Evolutionary conservation across 1,140 invertebrate species (phyloP), one percentile per base, ranked within the genome.

Genomic region (Dufourea novaeangliae): DNA sequence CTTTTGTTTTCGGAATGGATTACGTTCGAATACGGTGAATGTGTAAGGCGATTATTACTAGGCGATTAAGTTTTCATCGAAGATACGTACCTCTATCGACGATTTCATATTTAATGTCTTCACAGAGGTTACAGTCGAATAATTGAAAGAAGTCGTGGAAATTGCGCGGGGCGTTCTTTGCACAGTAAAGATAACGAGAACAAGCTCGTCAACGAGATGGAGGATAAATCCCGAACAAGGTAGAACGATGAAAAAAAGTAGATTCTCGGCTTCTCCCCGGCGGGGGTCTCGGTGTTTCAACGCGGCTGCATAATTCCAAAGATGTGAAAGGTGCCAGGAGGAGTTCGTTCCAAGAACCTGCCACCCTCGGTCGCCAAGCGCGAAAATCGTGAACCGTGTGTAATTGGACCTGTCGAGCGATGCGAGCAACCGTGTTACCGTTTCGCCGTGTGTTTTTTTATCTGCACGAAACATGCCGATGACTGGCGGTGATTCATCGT

Each of bases 331-430:
- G 34, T 54, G 37, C 46, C 50, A 39, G 50, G 54, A 32, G 57
- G 52, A 64, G 61, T 71, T 54, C 64, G 61, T 64, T 57, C 39
- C 44, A 12, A n/a, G 41, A 80, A 59, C 50, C 74, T 72, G 63
- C 62, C 73, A 73, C 59, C 73, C 78, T 17, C 25, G 54, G 54
- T 70, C 74, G 62, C 69, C 74, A 81, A 69, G 84, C 74, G 80
- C 84, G 80, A 84, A 82, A 81, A 81, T 62, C 84, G 82, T 78
- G 78, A 86, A 69, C 79, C 64, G 59, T 86, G 81, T 86, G 80
- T 89, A 89, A 89, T 88, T 88, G 78, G 80, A 86, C 79, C 79
- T 83, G 87, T 88, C 82, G 81, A 87, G 80, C 75, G 62, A 32
- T 62, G 59, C 61, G 73, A 82, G 71, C 74, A 64, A 76, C 57